These are phyloP conservation scores for Drosophila kanapiae DNA, from an alignment of 1,140 invertebrate genomes.

Conservation along the genomic window DNA sequence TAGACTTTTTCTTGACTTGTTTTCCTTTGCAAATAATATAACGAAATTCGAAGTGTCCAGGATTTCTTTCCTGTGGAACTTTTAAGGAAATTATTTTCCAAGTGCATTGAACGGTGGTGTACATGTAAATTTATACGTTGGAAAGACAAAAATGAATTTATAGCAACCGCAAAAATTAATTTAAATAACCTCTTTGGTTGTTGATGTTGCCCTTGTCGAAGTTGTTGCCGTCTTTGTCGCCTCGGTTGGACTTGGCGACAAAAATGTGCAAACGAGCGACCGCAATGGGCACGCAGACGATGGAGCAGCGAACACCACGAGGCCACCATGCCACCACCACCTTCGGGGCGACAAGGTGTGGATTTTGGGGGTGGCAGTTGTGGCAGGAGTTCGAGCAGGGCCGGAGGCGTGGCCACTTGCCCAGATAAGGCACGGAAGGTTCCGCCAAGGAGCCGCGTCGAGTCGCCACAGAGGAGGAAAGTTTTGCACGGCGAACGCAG, in stretches of 20 bases:
- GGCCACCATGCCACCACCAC: background rate
- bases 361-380: background rate
- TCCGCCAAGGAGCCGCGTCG: background rate
- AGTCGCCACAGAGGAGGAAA: conserved; percentile 16
- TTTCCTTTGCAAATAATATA: background rate
- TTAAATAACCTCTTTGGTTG: conserved; percentile 68
- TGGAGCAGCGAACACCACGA: background rate
- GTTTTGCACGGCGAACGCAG: conserved; percentile 18
- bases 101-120: conserved; percentile 9
- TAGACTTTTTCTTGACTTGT: too few relatives aligned
- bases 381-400: background rate
- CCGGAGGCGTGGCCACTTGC: conserved; percentile 19
- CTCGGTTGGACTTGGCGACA: conserved; percentile 27
- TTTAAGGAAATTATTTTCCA: background rate
- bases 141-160: conserved; percentile 47
- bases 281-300: conserved; percentile 18
- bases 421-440: conserved; percentile 40
- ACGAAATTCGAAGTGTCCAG: too few relatives aligned
- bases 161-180: conserved; percentile 75
- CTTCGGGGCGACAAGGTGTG: conserved; percentile 1
- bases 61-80: too few relatives aligned
- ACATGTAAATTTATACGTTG: conserved; percentile 25
- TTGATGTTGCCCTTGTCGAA: conserved; percentile 20
- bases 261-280: conserved; percentile 18
- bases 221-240: conserved; percentile 16